Evolutionary conservation across 1,140 invertebrate genomes (phyloP).

Genomic region (Philopotamus ludificatus): DNA sequence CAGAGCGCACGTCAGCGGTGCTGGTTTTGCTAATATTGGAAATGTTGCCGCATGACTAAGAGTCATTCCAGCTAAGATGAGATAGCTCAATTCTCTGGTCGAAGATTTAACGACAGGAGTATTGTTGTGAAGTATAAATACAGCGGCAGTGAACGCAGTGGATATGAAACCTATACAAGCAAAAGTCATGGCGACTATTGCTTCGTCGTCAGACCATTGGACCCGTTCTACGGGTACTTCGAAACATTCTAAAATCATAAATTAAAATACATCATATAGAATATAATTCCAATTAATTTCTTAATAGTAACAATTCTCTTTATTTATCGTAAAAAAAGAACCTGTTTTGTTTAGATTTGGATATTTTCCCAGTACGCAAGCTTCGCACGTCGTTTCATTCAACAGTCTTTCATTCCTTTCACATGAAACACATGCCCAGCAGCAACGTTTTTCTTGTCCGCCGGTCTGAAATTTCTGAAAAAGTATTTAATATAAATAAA

Average conservation of each 20-base stretch:
- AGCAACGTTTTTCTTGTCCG: conserved; percentile 65
- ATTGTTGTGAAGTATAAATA: conserved; percentile 70
- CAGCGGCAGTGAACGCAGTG: conserved; percentile 63
- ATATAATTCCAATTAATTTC: neutral
- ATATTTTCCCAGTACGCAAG: conserved; percentile 63
- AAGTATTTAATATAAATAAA: conserved; percentile 29
- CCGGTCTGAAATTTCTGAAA: conserved; percentile 64
- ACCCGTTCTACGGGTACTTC: conserved; percentile 56
- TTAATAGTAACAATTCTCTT: too few relatives aligned
- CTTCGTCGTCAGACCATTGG: conserved; percentile 64
- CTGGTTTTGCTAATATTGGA: conserved; percentile 71
- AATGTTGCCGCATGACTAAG: conserved; percentile 60
- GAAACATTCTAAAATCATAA: conserved; percentile 44
- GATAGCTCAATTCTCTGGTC: conserved; percentile 78
- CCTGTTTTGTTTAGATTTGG: conserved; percentile 67
- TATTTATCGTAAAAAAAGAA: too few relatives aligned
- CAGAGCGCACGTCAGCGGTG: conserved; percentile 65
- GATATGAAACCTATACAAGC: conserved; percentile 65
- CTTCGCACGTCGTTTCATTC: conserved; percentile 59
- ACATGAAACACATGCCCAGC: conserved; percentile 72
- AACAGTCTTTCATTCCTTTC: conserved; percentile 61
- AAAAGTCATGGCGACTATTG: conserved; percentile 66
- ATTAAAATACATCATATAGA: neutral
- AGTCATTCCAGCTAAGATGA: conserved; percentile 63
- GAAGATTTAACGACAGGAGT: conserved; percentile 83